Percentiles rank a stretch among this genome's conserved stretches.
These are phyloP conservation scores for Macrochelys suwanniensis DNA, from an alignment of 2,797 vertebrate genomes.

Conservation along the genomic window DNA sequence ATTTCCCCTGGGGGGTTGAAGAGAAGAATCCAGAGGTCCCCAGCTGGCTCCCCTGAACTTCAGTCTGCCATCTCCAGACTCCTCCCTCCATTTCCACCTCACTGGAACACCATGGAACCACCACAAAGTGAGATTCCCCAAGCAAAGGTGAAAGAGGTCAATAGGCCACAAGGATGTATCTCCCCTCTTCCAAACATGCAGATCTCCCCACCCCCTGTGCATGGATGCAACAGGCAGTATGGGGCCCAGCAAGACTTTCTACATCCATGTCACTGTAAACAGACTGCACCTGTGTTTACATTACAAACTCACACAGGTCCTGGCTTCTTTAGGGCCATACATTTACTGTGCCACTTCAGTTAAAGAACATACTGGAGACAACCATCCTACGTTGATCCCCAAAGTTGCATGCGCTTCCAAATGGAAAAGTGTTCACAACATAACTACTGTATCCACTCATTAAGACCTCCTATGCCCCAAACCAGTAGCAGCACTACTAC, in stretches of 20 bases:
- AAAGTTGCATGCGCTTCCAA: background rate
- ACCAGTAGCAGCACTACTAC: no score
- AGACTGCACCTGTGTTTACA: background rate
- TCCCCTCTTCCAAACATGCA: background rate
- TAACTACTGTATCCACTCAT: background rate
- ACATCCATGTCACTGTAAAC: accelerated
- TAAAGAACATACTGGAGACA: background rate
- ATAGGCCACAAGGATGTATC: background rate
- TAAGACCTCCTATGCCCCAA: background rate
- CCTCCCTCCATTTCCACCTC: slow-evolving; percentile 31
- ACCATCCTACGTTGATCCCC: background rate
- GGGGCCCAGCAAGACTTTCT: background rate
- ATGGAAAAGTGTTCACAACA: background rate
- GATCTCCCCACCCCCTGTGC: background rate
- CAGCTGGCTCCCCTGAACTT: slow-evolving; percentile 24
- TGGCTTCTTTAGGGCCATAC: background rate
- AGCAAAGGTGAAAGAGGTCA: background rate
- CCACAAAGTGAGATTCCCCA: background rate
- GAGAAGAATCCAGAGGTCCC: background rate
- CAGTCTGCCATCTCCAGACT: background rate
- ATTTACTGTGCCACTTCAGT: background rate
- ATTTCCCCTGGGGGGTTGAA: background rate
- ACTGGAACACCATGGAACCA: background rate
- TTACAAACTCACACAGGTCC: background rate
- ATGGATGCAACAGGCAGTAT: background rate